These are phyloP conservation scores for Actinemys pallida DNA, from an alignment of 2,113 vertebrate species.

Conservation along the genomic window DNA sequence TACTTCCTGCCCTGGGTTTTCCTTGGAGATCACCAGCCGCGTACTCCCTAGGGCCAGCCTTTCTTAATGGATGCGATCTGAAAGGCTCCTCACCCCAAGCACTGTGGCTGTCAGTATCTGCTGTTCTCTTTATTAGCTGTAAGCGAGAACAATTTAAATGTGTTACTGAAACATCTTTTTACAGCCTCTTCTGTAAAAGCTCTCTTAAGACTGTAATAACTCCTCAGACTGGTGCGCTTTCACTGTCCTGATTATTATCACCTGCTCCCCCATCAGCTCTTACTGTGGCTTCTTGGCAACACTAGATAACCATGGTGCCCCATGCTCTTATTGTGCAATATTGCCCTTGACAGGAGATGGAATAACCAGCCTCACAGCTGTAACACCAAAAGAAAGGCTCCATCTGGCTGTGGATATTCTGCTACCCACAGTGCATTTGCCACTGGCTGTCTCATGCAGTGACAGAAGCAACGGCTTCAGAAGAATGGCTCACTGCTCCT, in stretches of 20 bases:
- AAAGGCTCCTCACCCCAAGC: not conserved
- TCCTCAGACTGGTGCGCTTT: not conserved
- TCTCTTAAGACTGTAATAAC: conserved; percentile 2
- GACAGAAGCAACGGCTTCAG: not conserved
- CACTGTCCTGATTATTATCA: conserved; percentile 5
- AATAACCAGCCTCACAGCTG: not conserved
- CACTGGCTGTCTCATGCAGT: not conserved
- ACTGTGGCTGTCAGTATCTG: not conserved
- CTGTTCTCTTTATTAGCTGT: conserved; percentile 28
- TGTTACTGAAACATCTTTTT: not conserved
- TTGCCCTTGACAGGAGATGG: not conserved
- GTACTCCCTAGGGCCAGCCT: not conserved
- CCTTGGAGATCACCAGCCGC: rapidly evolving
- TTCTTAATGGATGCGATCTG: not conserved
- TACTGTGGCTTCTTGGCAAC: not conserved
- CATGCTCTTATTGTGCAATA: rapidly evolving
- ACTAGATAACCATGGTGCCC: not conserved
- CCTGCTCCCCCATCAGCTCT: conserved; percentile 9
- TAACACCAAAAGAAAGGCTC: not conserved
- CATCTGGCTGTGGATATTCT: not conserved
- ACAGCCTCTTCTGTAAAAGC: conserved; percentile 11
- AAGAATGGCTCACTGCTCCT: not conserved
- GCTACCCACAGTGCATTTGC: rapidly evolving
- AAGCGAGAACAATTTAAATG: not conserved
- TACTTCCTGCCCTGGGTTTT: not conserved